Conservation (phyloP, 2,113 vertebrate species). For the Orycteropus afer region DNA sequence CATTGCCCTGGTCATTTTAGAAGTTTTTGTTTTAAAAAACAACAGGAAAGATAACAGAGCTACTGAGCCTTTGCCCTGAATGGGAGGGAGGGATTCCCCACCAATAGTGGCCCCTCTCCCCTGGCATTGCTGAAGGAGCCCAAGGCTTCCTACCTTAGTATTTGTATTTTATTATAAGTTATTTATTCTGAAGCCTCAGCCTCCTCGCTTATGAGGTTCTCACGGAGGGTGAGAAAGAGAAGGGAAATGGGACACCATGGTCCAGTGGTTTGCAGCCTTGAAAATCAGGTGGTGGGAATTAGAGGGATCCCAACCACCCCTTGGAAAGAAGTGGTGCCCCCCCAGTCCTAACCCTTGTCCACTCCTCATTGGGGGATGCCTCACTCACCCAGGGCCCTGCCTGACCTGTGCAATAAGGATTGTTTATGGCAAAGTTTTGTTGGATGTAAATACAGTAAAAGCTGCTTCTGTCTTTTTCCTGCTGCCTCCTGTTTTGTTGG, state of each 20-base stretch:
- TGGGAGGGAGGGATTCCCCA: slow-evolving; percentile 10
- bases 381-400: slow-evolving; percentile 52
- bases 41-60: slow-evolving; percentile 66
- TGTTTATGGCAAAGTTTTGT: slow-evolving; percentile 65
- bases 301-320: background rate
- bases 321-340: background rate
- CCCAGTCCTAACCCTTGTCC: background rate
- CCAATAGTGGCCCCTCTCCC: background rate
- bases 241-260: background rate
- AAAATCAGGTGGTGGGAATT: slow-evolving; percentile 3
- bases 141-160: slow-evolving; percentile 54
- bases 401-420: slow-evolving; percentile 77
- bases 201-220: slow-evolving; percentile 45
- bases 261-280: slow-evolving; percentile 1
- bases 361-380: background rate
- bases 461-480: slow-evolving; percentile 78
- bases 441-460: slow-evolving; percentile 81
- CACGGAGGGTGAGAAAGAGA: slow-evolving; percentile 40
- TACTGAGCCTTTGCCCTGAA: slow-evolving; percentile 67
- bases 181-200: slow-evolving; percentile 79
- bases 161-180: slow-evolving; percentile 75
- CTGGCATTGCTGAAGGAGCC: slow-evolving; percentile 56
- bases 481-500: slow-evolving; percentile 59
- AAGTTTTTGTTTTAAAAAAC: slow-evolving; percentile 84
- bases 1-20: slow-evolving; percentile 62